These are phyloP conservation scores for Cerceris ruficornis DNA, from an alignment of 2,888 invertebrate species.

Conservation along the genomic window DNA sequence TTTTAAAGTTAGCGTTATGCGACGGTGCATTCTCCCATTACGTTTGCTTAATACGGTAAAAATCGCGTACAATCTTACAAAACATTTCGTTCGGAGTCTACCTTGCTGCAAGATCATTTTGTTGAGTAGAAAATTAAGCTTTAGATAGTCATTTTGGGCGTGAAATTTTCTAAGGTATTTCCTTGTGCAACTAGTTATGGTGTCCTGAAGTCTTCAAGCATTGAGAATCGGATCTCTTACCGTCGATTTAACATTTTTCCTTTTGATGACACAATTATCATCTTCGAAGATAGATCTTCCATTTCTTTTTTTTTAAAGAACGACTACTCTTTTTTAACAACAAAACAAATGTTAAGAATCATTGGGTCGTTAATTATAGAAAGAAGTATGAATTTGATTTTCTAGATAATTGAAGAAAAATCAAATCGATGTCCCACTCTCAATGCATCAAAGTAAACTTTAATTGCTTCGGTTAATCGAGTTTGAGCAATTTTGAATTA, in stretches of 20 bases:
- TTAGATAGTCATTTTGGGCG: slow-evolving; percentile 17
- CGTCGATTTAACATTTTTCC: not conserved
- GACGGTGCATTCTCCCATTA: slow-evolving; percentile 53
- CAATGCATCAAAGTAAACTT: slow-evolving; percentile 23
- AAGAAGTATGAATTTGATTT: not conserved
- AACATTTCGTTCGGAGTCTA: slow-evolving; percentile 29
- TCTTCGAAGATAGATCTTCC: too few species aligned
- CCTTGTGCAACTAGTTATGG: slow-evolving; percentile 38
- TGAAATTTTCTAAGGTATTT: slow-evolving; percentile 31
- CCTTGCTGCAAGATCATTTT: slow-evolving; percentile 32
- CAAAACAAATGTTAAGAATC: too few species aligned
- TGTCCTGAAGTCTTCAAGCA: slow-evolving; percentile 16
- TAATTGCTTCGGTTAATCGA: slow-evolving; percentile 18
- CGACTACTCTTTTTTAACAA: too few species aligned
- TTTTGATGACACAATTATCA: not conserved
- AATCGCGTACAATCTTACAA: slow-evolving; percentile 35
- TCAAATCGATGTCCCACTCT: slow-evolving; percentile 8
- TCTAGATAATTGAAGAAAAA: not conserved
- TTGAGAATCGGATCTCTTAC: slow-evolving; percentile 26
- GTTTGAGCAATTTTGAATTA: slow-evolving; percentile 45
- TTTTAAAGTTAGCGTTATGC: slow-evolving; percentile 60
- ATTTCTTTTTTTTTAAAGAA: not conserved
- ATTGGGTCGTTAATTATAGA: not conserved
- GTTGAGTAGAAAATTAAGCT: slow-evolving; percentile 37
- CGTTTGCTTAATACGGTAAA: slow-evolving; percentile 19